phyloP scores from a whole-genome alignment of 92 coral and sea anemone species.

The Paragorgia papillata region DNA sequence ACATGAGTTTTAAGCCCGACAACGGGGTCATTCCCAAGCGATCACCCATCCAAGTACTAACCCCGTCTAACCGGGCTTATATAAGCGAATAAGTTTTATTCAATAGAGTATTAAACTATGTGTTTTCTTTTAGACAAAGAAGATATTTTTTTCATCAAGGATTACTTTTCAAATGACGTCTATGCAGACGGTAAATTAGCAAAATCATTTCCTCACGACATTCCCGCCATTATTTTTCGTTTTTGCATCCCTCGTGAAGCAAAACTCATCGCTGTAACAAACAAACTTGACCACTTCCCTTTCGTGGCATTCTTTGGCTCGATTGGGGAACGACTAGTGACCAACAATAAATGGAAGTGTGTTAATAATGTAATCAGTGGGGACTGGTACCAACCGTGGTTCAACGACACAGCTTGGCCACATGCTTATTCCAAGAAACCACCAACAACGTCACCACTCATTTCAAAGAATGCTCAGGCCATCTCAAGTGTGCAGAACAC shows the following conservation, averaged over 20 bases:
- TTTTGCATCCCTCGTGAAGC: slow-evolving; percentile 16
- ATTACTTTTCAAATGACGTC: neutral
- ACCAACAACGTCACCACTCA: neutral
- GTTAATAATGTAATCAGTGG: neutral
- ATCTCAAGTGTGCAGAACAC: neutral
- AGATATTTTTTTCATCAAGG: neutral
- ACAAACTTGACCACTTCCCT: neutral
- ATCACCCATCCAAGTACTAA: too few relatives aligned
- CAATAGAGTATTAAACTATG: neutral
- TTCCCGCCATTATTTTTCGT: neutral
- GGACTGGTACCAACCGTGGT: slow-evolving; percentile 18
- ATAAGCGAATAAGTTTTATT: too few relatives aligned
- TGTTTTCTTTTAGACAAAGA: neutral
- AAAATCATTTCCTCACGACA: neutral
- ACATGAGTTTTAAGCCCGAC: too few relatives aligned
- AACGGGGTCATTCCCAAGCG: too few relatives aligned
- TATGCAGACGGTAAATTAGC: slow-evolving; percentile 19
- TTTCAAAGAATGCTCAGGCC: slow-evolving; percentile 1
- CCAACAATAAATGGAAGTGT: slow-evolving; percentile 38
- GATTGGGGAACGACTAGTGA: slow-evolving; percentile 15
- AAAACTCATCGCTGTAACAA: slow-evolving; percentile 11
- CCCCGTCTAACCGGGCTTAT: too few relatives aligned
- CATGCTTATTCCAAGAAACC: neutral
- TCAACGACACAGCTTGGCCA: slow-evolving; percentile 24
- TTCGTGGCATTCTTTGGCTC: slow-evolving; percentile 1